These are phyloP conservation scores for Rosalia funebris DNA, from an alignment of 2,888 invertebrate species.

Conservation along the genomic window DNA sequence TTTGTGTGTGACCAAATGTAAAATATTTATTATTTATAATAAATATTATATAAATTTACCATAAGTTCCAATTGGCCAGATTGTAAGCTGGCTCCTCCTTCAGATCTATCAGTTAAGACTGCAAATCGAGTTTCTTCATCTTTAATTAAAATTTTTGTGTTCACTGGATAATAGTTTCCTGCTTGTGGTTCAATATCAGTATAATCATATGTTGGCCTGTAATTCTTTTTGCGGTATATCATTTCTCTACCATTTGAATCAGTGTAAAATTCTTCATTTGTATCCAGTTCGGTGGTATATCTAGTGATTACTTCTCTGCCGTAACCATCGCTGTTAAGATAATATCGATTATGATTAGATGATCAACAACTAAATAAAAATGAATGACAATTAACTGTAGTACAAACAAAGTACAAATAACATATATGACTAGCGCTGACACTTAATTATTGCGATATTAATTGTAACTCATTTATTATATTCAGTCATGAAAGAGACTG, in stretches of 20 bases:
- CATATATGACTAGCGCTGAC: no score
- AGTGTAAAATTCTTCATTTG: constrained; percentile 73
- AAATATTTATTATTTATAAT: no score
- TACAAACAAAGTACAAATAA: no score
- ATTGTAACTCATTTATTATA: no score
- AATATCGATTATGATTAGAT: no score
- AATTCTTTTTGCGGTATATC: constrained; percentile 69
- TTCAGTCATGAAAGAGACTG: no score
- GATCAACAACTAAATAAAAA: no score
- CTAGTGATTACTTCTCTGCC: constrained; percentile 77
- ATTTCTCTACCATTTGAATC: constrained; percentile 82
- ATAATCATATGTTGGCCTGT: constrained; percentile 69
- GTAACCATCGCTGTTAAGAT: not conserved
- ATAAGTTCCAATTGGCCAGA: constrained; percentile 74
- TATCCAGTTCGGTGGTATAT: constrained; percentile 69
- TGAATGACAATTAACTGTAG: no score
- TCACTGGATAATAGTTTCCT: constrained; percentile 81
- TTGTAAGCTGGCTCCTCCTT: constrained; percentile 71
- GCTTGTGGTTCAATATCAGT: constrained; percentile 67
- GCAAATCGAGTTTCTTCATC: constrained; percentile 64
- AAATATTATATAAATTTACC: no score
- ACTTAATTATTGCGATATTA: no score
- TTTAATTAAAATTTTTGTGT: constrained; percentile 70
- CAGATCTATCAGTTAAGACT: constrained; percentile 70
- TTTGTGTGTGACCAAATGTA: no score